Percentiles rank a stretch among this genome's conserved stretches.
phyloP scores from a whole-genome alignment of 2,797 vertebrate species.

The Acropternis orthonyx region DNA sequence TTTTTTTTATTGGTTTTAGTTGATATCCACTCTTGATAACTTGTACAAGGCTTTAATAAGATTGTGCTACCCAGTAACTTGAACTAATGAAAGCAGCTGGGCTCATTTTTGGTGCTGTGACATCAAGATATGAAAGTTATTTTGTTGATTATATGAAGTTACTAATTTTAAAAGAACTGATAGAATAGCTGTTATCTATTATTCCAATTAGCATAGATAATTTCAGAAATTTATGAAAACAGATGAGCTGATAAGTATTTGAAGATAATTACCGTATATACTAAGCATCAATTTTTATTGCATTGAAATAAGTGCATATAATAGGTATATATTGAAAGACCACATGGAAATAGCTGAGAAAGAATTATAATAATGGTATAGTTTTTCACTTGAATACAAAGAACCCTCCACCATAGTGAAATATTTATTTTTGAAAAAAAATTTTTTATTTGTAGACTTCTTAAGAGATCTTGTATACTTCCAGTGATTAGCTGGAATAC shows the following conservation, averaged over 20 bases:
- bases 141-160: neutral
- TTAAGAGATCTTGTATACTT: neutral
- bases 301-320: neutral
- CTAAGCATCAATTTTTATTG: neutral
- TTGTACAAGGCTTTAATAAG: constrained; percentile 10
- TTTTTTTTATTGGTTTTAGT: neutral
- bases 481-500: neutral
- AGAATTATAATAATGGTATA: neutral
- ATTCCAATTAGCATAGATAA: neutral
- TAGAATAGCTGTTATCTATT: neutral
- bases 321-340: neutral
- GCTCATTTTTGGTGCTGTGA: neutral
- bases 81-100: constrained; percentile 10
- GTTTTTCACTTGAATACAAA: neutral
- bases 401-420: neutral
- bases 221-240: neutral
- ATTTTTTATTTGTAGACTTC: neutral
- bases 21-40: neutral
- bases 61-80: neutral
- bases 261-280: neutral
- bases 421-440: neutral
- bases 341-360: neutral
- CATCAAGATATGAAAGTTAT: neutral
- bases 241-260: neutral
- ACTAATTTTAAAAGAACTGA: constrained; percentile 11